Evolutionary conservation across 2,113 vertebrate genomes (phyloP), one percentile per base, ranked within the genome.

Genomic region (Phrynosoma blainvillii): DNA sequence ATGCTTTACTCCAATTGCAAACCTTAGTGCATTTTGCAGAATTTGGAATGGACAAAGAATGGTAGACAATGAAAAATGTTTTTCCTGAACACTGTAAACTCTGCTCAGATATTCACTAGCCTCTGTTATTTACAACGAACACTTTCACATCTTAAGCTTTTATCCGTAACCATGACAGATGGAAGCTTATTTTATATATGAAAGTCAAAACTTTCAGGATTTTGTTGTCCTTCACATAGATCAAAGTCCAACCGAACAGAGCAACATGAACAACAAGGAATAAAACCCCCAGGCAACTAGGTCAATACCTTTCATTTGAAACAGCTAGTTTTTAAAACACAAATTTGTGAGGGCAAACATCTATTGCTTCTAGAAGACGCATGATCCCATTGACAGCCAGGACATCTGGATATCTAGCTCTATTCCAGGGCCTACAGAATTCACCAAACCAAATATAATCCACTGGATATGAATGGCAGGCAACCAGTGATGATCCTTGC

Each of bases 131-230:
- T 83, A 71, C 14, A 83, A 70, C 66, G 2, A 70, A 83, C 25
- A 8, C 18, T 7, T 70, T 47, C 65, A 14, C 23, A 68, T 68
- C 81, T 47, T 18, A 52, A 83, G 82, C 40, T 71, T 52, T 71
- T 83, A 27, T 70, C 27, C 52, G 27, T 52, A 71, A 42, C 40
- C 11, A 25, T 83, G 40, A 52, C 82, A 70, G 82, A 30, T 18
- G 30, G 40, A 52, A 47, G 14, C 40, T n/a, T 83, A 66, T 83
- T 52, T 83, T 83, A 83, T 70, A 70, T 70, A 71, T n/a, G 40
- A n/a, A 71, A 84, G 42, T 84, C 82, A 84, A 84, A 52, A n/a
- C 42, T 84, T 27, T 79, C 75, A 79, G 77, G 40, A 32, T 86
- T 86, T 42, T 68, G 9, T 11, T 70, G 42, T 42, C 30, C 66